These are phyloP conservation scores for Vannuccia rotundouncinata DNA, from an alignment of 2,888 invertebrate species.

Conservation along the genomic window DNA sequence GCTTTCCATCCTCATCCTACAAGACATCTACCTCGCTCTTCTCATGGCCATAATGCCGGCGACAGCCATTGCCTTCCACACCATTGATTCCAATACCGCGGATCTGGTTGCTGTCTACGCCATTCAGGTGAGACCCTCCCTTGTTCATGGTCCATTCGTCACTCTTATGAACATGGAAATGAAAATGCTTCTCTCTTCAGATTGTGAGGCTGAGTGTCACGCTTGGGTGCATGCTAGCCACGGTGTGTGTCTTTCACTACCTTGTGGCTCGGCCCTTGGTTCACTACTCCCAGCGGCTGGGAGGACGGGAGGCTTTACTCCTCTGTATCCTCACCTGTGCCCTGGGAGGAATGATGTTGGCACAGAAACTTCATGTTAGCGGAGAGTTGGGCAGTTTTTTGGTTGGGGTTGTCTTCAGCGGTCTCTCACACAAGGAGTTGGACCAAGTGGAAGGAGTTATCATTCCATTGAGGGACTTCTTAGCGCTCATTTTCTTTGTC, in stretches of 20 bases:
- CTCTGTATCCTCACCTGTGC: neutral
- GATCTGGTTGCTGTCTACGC: neutral
- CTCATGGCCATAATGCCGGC: slow-evolving; percentile 44
- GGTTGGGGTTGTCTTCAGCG: slow-evolving; percentile 43
- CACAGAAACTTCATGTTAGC: slow-evolving; percentile 43
- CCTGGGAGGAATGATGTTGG: slow-evolving; percentile 38
- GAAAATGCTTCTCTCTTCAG: no score
- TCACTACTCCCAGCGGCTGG: neutral
- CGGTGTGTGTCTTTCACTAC: neutral
- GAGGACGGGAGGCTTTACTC: neutral
- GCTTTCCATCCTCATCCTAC: slow-evolving; percentile 44
- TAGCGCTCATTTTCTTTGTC: slow-evolving; percentile 44
- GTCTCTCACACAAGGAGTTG: slow-evolving; percentile 41
- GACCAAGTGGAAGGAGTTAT: slow-evolving; percentile 42
- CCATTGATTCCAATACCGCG: neutral
- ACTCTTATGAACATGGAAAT: no score
- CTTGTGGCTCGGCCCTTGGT: neutral
- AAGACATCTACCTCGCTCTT: slow-evolving; percentile 44
- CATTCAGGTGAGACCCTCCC: neutral
- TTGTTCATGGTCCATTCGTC: no score
- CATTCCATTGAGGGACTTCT: slow-evolving; percentile 43
- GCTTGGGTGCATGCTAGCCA: neutral
- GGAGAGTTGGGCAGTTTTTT: slow-evolving; percentile 46
- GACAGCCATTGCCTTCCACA: slow-evolving; percentile 39
- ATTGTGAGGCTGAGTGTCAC: neutral